Base-by-base conservation (phyloP, 2,888 invertebrate species). In the Platycnemis pennipes region DNA sequence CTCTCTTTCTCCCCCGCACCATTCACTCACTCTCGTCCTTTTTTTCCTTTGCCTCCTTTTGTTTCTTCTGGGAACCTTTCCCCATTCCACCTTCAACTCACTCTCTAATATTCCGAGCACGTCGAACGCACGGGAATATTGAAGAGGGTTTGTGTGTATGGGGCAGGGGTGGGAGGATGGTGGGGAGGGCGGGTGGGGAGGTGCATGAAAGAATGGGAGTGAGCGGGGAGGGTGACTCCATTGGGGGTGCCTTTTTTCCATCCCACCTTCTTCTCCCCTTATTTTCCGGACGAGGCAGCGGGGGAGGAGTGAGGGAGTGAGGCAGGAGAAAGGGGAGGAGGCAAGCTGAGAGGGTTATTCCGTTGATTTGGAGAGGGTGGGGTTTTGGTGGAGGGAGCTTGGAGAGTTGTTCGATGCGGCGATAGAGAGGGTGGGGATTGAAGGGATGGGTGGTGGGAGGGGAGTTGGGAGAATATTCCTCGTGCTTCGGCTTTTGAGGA, bases 91-190 rank as follows among this genome's bases (percentile, higher is more conserved):
- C 22, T 31, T 22, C 7, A 7, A 22, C 69, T n/a, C 91, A n/a
- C 91, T 42, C 89, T 88, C 89, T 91, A 91, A 91, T 91, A 91
- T 91, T 91, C 91, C 44, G 89, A 44, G 63, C 91, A 91, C 91
- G 91, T 91, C 63, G 91, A 91, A 89, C 89, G 89, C 89, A 63
- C 56, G 91, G n/a, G 63, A 63, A 91, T 91, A 91, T 91, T 63
- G 91, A 91, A 91, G 91, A 69, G 91, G 91, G 63, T 91, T 91
- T 56, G 56, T 49, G 46, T 45, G 45, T 42, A 86, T 86, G 86
- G 42, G 5, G 86, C n/a, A 4, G 44, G 44, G 22, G 86, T 19
- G 22, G 31, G 87, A 22, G 45, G 8, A 26, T 19, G 16, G 5
- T 26, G 13, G 26, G 31, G 13, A 26, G 13, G 49, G 37, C 37